Evolutionary conservation across 2,113 vertebrate genomes (phyloP).

Genomic region (Pristiophorus japonicus): DNA sequence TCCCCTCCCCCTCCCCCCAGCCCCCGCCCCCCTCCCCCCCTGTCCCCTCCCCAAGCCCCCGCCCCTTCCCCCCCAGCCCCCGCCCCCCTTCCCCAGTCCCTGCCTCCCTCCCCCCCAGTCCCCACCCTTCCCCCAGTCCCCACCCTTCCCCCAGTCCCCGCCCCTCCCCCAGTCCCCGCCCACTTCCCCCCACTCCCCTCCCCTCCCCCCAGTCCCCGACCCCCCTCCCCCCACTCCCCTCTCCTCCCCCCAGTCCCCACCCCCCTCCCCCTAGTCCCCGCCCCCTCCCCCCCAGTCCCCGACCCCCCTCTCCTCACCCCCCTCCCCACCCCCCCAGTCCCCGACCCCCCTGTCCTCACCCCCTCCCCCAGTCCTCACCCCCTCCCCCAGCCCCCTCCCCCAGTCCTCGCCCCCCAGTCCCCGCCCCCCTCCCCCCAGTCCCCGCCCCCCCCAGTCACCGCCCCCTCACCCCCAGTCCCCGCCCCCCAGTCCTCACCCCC

Average conservation of each 20-base stretch:
- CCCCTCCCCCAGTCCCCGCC: neutral
- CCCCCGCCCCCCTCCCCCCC: neutral
- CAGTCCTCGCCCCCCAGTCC: neutral
- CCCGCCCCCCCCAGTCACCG: neutral
- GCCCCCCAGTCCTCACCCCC: too few relatives aligned
- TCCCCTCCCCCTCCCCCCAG: too few relatives aligned
- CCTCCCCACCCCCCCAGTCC: neutral
- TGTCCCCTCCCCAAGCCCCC: neutral
- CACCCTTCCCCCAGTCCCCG: too few relatives aligned
- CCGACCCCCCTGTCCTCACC: neutral
- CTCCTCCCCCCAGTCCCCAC: neutral
- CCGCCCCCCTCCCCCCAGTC: neutral
- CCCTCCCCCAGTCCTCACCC: constrained; percentile 17
- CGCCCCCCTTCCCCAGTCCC: neutral
- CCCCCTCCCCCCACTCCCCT: neutral
- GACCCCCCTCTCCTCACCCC: too few relatives aligned
- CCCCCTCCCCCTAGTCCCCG: neutral
- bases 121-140: neutral
- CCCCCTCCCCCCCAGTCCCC: neutral
- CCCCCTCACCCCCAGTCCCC: neutral
- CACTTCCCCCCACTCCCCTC: too few relatives aligned
- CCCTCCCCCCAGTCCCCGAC: neutral
- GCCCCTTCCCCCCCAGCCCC: neutral
- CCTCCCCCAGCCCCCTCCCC: too few relatives aligned
- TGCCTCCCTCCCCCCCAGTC: neutral